These are phyloP conservation scores for Gryllus bimaculatus DNA, from an alignment of 1,140 invertebrate genomes.

Conservation along the genomic window DNA sequence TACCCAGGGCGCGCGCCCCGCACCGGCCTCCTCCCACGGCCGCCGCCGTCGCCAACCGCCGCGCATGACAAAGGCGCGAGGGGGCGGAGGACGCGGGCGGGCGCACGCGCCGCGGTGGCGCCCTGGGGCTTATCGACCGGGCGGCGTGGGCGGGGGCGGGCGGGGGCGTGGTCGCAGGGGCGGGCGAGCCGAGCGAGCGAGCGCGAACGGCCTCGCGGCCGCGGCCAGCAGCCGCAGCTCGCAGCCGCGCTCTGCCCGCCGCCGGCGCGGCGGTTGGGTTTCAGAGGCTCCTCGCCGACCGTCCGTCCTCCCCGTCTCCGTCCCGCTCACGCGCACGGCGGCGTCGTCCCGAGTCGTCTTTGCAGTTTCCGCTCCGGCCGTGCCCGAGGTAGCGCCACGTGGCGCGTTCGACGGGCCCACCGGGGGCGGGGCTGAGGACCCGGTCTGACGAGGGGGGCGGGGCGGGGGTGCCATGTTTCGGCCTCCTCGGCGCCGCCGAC, in stretches of 20 bases:
- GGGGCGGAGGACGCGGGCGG: constrained; percentile 11
- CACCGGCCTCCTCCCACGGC: constrained; percentile 20
- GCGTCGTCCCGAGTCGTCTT: no score
- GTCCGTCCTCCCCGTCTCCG: no score
- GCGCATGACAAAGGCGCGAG: constrained; percentile 15
- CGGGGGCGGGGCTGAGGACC: not conserved
- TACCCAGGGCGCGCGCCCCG: constrained; percentile 17
- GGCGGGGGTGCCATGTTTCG: no score
- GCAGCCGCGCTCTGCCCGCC: no score
- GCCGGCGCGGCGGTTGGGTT: not conserved
- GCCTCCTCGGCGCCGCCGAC: no score
- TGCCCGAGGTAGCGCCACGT: not conserved
- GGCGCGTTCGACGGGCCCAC: not conserved
- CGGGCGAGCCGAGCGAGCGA: not conserved
- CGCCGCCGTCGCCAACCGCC: constrained; percentile 19
- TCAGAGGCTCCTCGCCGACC: not conserved
- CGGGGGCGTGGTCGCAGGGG: not conserved
- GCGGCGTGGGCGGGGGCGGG: not conserved
- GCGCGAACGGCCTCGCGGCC: not conserved
- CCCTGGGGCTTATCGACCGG: not conserved
- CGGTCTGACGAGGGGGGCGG: no score
- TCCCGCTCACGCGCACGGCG: no score
- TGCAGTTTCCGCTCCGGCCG: no score
- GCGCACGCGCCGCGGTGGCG: constrained; percentile 9
- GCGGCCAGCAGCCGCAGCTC: no score